These are phyloP conservation scores for Plecotus auritus DNA, from an alignment of 2,113 vertebrate genomes.

Conservation along the genomic window DNA sequence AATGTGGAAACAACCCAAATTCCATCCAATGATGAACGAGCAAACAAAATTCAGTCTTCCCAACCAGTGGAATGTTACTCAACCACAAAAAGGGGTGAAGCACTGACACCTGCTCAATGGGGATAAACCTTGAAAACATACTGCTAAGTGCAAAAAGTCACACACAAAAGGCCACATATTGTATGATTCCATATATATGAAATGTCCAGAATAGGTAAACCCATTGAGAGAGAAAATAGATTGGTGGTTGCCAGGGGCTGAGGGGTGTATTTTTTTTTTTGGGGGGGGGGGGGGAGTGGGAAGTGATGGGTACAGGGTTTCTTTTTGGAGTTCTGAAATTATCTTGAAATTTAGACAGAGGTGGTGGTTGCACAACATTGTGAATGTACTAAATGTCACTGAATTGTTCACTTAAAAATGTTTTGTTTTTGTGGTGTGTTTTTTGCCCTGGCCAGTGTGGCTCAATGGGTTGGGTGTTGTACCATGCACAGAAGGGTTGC, in stretches of 20 bases:
- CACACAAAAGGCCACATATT: not conserved
- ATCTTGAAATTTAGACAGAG: not conserved
- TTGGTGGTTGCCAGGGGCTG: not conserved
- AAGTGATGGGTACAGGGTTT: not conserved
- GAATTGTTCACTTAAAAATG: not conserved
- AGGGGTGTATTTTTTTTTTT: no score
- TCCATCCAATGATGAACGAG: not conserved
- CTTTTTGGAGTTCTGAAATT: not conserved
- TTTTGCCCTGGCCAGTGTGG: not conserved
- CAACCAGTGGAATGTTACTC: not conserved
- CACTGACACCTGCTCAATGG: not conserved
- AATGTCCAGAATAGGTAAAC: not conserved
- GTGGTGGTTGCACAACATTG: not conserved
- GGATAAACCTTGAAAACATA: not conserved
- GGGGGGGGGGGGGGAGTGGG: fast-evolving
- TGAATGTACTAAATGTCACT: not conserved
- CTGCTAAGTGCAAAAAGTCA: not conserved
- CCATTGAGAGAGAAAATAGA: not conserved
- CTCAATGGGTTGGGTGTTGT: not conserved
- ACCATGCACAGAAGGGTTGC: not conserved
- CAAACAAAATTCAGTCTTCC: not conserved
- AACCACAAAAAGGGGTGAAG: not conserved
- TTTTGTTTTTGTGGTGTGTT: not conserved
- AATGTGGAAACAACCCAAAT: not conserved
- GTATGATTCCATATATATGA: not conserved